Evolutionary conservation across 2,888 invertebrate species (phyloP).

Genomic region (Chydorus sphaericus): DNA sequence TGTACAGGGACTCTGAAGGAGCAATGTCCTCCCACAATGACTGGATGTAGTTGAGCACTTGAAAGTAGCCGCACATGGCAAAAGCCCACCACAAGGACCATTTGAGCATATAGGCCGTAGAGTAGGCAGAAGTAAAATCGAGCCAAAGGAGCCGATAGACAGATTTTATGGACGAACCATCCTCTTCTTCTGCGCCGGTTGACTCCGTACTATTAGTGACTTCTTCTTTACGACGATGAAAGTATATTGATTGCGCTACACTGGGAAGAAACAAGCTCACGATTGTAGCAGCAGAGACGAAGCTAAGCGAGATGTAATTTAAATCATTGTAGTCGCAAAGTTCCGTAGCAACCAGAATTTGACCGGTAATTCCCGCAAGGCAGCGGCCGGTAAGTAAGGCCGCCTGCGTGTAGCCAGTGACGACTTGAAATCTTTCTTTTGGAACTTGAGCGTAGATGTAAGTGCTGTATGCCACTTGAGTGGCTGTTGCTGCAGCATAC

Average conservation of each 20-base stretch:
- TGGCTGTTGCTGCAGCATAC: slow-evolving; percentile 71
- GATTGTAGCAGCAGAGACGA: slow-evolving; percentile 52
- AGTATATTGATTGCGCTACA: slow-evolving; percentile 59
- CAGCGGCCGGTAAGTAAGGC: slow-evolving; percentile 67
- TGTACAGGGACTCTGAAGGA: slow-evolving; percentile 35
- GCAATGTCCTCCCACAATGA: slow-evolving; percentile 59
- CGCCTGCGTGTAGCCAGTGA: slow-evolving; percentile 71
- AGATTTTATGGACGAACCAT: background rate
- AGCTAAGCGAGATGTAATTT: slow-evolving; percentile 61
- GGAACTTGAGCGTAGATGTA: slow-evolving; percentile 87
- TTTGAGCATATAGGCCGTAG: slow-evolving; percentile 42
- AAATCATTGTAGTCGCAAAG: slow-evolving; percentile 47
- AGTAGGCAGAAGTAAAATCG: slow-evolving; percentile 43
- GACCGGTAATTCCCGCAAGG: slow-evolving; percentile 54
- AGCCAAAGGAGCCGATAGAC: slow-evolving; percentile 32
- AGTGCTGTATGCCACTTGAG: slow-evolving; percentile 84
- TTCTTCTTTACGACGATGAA: slow-evolving; percentile 38
- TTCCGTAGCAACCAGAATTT: slow-evolving; percentile 28
- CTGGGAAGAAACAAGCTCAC: slow-evolving; percentile 60
- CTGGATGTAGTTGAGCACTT: slow-evolving; percentile 63
- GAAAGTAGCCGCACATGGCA: slow-evolving; percentile 53
- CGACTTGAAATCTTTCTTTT: slow-evolving; percentile 54
- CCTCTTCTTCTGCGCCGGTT: background rate
- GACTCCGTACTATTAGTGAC: background rate
- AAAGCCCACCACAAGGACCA: slow-evolving; percentile 69